A percentile compares a stretch with the other conserved stretches of the same genome.
Conservation (phyloP, 2,113 vertebrate species). For the Oncorhynchus gorbuscha region DNA sequence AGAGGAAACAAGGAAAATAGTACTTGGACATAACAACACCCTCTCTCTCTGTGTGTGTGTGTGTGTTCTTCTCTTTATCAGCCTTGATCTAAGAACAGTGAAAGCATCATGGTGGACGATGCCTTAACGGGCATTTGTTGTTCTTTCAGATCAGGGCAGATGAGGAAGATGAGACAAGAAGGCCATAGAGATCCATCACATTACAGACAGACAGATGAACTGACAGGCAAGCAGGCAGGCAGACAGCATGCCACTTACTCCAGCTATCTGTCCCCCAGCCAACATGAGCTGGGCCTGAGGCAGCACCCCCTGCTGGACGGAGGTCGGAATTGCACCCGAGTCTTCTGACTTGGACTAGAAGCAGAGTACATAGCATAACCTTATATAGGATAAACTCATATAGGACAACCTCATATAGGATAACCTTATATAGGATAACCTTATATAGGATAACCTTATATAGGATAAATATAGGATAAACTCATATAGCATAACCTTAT, state of each 20-base stretch:
- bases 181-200: no score
- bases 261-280: slow-evolving; percentile 94
- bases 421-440: no score
- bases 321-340: slow-evolving; percentile 84
- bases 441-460: no score
- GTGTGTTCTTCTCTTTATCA: background rate
- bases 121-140: no score
- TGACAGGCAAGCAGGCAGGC: slow-evolving; percentile 25
- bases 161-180: no score
- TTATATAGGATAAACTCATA: background rate
- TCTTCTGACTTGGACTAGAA: slow-evolving; percentile 92
- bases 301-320: slow-evolving; percentile 89
- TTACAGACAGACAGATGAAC: slow-evolving; percentile 34
- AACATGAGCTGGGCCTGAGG: slow-evolving; percentile 96
- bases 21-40: slow-evolving; percentile 30
- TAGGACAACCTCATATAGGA: no score
- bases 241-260: slow-evolving; percentile 81
- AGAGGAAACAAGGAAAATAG: background rate
- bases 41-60: background rate
- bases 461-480: no score
- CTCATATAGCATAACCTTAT: no score
- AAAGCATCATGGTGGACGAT: no score
- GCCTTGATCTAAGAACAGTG: background rate
- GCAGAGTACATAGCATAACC: slow-evolving; percentile 61
- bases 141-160: no score